Percentiles rank a stretch among this genome's conserved stretches.
These are phyloP conservation scores for Dione juno DNA, from an alignment of 2,888 invertebrate species.

Conservation along the genomic window DNA sequence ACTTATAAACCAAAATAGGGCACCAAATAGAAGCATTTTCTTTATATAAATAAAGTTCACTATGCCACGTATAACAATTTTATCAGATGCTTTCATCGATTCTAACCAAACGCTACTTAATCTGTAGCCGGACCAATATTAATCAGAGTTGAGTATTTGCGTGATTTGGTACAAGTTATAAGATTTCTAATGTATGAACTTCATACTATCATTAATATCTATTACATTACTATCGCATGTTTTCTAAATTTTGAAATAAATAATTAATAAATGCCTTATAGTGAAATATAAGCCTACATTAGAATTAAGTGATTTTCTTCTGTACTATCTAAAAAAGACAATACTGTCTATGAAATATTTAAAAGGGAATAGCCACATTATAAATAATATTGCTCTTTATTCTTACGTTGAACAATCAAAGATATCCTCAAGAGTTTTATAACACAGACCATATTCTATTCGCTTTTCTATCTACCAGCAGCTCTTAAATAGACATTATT, in stretches of 20 bases:
- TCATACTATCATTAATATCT: too few relatives aligned
- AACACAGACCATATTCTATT: not conserved
- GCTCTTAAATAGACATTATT: constrained; percentile 9
- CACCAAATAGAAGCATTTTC: not conserved
- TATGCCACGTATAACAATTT: constrained; percentile 13
- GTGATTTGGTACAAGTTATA: constrained; percentile 39
- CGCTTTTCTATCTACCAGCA: not conserved
- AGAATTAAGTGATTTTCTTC: too few relatives aligned
- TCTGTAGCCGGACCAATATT: constrained; percentile 56
- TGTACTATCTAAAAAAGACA: too few relatives aligned
- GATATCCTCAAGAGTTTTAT: not conserved
- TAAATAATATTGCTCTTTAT: too few relatives aligned
- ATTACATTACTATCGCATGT: too few relatives aligned
- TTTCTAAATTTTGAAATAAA: too few relatives aligned
- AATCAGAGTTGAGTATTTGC: constrained; percentile 42
- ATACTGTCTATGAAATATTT: too few relatives aligned
- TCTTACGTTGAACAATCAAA: not conserved
- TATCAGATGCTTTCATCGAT: constrained; percentile 55
- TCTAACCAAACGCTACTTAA: constrained; percentile 59
- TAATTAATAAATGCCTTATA: too few relatives aligned
- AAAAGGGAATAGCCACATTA: too few relatives aligned
- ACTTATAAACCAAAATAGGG: not conserved
- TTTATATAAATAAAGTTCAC: not conserved
- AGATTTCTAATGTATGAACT: not conserved
- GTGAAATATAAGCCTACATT: too few relatives aligned